Evolutionary conservation across 2,797 vertebrate species (phyloP), one percentile per base, ranked within the genome.

Genomic region (Sebastes taczanowskii): DNA sequence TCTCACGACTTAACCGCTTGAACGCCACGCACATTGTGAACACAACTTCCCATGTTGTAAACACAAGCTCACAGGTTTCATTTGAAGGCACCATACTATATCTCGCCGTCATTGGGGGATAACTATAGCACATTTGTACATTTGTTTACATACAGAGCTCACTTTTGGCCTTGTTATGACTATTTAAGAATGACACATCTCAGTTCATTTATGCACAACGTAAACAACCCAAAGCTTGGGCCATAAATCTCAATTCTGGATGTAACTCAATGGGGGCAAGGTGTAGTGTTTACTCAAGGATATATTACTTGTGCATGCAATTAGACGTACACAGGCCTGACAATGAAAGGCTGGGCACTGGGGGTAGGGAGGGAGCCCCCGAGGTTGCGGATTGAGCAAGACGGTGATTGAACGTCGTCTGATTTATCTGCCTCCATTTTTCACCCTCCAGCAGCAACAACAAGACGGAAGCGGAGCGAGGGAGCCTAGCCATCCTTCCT

Each of bases 371-470:
- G 80, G 66, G 49, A 84, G 80, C 84, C 82, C 75, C 42, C 7
- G 69, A 89, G 82, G 86, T 81, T 86, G 77, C 74, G 68, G 68
- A 90, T 93, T 93, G 86, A 80, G 74, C 69, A 52, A 60, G 79
- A 79, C 66, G 66, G 66, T 89, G 86, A 94, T 83, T 81, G 88
- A 91, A 80, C 74, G 80, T 58, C 55, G 35, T 23, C 83, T 86
- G 88, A 92, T 92, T 89, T 87, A 89, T 89, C 82, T 85, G 81
- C 88, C 90, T 94, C 90, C 86, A 92, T 94, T 92, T 92, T 89
- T 92, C 78, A 83, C 66, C 87, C 88, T 82, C 69, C 65, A 69
- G 88, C 86, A 90, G 71, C 86, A 63, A 16, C 71, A 67, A 86
- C 71, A 67, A 86, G 85, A 87, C 65, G 77, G 79, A 80, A 86